phyloP scores from a whole-genome alignment of 2,888 invertebrate genomes.

The Nomada ruficornis region DNA sequence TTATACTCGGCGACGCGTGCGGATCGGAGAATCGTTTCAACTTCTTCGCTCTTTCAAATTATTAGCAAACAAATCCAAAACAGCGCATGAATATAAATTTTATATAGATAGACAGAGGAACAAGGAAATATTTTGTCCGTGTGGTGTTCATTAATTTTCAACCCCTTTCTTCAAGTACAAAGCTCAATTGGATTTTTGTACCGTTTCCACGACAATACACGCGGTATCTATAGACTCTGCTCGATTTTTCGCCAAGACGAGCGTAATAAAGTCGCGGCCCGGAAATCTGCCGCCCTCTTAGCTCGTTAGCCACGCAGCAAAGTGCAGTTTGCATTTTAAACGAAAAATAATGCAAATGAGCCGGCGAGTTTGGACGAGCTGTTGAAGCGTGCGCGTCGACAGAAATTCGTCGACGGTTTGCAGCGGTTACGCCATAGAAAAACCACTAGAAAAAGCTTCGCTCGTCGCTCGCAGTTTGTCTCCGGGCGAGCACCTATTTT shows the following conservation, averaged over 20 bases:
- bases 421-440: neutral
- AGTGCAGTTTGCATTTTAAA: conserved; percentile 59
- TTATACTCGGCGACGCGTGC: neutral
- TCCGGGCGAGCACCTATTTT: neutral
- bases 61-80: too few relatives aligned
- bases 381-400: conserved; percentile 1
- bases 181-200: neutral
- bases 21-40: neutral
- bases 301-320: conserved; percentile 46
- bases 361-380: conserved; percentile 17
- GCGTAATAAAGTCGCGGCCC: conserved; percentile 38
- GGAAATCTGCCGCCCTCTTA: conserved; percentile 48
- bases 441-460: neutral
- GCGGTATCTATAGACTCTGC: neutral
- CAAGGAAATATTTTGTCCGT: too few relatives aligned
- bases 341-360: conserved; percentile 59
- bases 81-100: too few relatives aligned
- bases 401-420: conserved; percentile 19
- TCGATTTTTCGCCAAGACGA: neutral
- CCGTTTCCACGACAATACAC: neutral
- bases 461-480: conserved; percentile 7
- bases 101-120: too few relatives aligned
- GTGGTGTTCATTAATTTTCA: too few relatives aligned
- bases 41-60: too few relatives aligned
- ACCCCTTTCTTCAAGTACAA: too few relatives aligned